phyloP scores from a whole-genome alignment of 2,113 vertebrate genomes.

The Labeo catla region DNA sequence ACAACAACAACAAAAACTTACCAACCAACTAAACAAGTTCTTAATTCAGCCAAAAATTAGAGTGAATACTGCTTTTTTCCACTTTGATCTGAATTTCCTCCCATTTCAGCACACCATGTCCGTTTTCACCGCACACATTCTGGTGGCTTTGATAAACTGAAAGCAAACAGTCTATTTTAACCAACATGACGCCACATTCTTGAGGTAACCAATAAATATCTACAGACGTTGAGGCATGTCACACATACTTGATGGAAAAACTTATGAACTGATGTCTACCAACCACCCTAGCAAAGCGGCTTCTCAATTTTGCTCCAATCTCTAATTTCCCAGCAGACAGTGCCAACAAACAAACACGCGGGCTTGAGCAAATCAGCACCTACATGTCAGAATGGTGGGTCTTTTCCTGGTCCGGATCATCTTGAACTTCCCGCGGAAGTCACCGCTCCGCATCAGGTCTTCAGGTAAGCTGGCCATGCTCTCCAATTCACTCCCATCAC shows the following conservation, averaged over 20 bases:
- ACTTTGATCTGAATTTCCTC: not conserved
- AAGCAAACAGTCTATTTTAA: conserved; percentile 47
- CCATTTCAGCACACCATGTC: not conserved
- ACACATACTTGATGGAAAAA: conserved; percentile 50
- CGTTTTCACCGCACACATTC: not conserved
- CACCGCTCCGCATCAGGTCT: conserved; percentile 71
- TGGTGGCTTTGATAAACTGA: not conserved
- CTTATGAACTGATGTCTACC: conserved; percentile 26
- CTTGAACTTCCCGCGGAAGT: conserved; percentile 84
- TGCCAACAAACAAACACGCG: not conserved
- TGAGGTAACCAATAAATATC: conserved; percentile 48
- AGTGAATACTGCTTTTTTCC: not conserved
- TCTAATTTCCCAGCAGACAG: not conserved
- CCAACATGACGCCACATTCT: conserved; percentile 54
- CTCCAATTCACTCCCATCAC: conserved; percentile 73
- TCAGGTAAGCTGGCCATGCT: conserved; percentile 65
- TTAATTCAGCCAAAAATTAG: not conserved
- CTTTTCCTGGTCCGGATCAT: conserved; percentile 87
- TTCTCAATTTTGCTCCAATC: not conserved
- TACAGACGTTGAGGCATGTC: conserved; percentile 63
- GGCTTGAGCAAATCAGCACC: conserved; percentile 56
- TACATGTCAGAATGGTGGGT: conserved; percentile 95
- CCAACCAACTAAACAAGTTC: not conserved
- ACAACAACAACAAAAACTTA: not conserved
- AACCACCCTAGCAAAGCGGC: not conserved